Evolutionary conservation across 2,113 vertebrate genomes (phyloP).

Genomic region (Lophochroa leadbeateri): DNA sequence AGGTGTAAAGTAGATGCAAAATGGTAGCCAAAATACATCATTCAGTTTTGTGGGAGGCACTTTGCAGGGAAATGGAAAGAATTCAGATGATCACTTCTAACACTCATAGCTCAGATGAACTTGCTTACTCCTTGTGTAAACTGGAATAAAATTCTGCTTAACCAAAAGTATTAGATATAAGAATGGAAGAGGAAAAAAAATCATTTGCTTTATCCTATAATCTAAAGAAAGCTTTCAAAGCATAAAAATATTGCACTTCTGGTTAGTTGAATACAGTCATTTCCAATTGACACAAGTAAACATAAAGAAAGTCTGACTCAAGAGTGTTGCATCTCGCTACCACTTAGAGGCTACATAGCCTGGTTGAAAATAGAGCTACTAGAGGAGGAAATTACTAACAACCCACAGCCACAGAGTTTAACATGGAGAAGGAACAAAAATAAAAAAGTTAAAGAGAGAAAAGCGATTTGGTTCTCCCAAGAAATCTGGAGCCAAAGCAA

Average conservation of each 20-base stretch:
- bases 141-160: not conserved
- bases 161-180: not conserved
- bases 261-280: rapidly evolving
- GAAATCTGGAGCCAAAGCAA: not conserved
- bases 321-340: not conserved
- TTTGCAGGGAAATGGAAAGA: not conserved
- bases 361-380: not conserved
- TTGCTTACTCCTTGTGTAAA: not conserved
- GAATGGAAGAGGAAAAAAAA: not conserved
- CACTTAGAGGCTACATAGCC: not conserved
- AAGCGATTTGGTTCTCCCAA: not conserved
- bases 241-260: not conserved
- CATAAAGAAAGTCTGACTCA: not conserved
- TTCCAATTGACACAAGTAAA: not conserved
- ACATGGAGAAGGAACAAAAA: not conserved
- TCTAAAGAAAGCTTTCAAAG: not conserved
- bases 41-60: no score
- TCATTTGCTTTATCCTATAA: not conserved
- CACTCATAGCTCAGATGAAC: not conserved
- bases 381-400: not conserved
- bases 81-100: no score
- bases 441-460: not conserved
- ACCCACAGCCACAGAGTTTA: not conserved
- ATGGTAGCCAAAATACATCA: not conserved
- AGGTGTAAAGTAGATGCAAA: not conserved